Evolutionary conservation across 1,140 invertebrate genomes (phyloP).

Genomic region (Drosophila lacteicornis): DNA sequence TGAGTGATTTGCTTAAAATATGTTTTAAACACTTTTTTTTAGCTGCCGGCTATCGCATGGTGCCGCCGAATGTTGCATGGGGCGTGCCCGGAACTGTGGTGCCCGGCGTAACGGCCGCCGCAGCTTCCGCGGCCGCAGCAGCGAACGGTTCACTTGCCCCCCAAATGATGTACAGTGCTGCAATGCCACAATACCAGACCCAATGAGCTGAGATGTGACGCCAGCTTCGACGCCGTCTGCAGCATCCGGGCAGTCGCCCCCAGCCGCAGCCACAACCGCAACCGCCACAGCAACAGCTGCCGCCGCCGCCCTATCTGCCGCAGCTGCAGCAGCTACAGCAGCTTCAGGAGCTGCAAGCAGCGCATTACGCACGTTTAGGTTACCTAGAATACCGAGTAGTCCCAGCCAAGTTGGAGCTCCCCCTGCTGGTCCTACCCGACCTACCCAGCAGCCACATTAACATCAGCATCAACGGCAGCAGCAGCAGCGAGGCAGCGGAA

Average conservation of each 20-base stretch:
- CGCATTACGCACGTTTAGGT: slow-evolving; percentile 39
- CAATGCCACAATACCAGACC: slow-evolving; percentile 92
- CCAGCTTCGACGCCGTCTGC: slow-evolving; percentile 80
- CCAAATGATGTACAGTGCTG: slow-evolving; percentile 90
- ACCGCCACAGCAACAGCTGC: slow-evolving; percentile 24
- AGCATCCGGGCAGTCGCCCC: slow-evolving; percentile 66
- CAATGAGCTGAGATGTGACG: slow-evolving; percentile 87
- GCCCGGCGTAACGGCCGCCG: slow-evolving; percentile 86
- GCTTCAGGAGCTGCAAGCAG: slow-evolving; percentile 14
- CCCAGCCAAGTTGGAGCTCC: slow-evolving; percentile 28
- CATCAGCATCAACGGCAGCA: slow-evolving; percentile 8
- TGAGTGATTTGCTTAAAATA: slow-evolving; percentile 20
- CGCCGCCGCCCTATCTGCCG: slow-evolving; percentile 11
- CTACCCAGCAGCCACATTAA: slow-evolving; percentile 8
- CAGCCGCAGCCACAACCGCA: slow-evolving; percentile 44
- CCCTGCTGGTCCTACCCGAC: slow-evolving; percentile 17
- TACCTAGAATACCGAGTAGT: slow-evolving; percentile 50
- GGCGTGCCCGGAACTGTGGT: slow-evolving; percentile 86
- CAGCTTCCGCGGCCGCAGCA: slow-evolving; percentile 85
- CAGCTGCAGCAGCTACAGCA: slow-evolving; percentile 9
- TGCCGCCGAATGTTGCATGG: slow-evolving; percentile 86
- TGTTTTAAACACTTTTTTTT: slow-evolving; percentile 38
- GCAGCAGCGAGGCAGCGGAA: slow-evolving; percentile 22
- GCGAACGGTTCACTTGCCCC: slow-evolving; percentile 86
- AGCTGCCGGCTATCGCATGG: slow-evolving; percentile 85